Evolutionary conservation across 1,140 invertebrate genomes (phyloP), one percentile per base, ranked within the genome.

Genomic region (Dinoponera quadriceps): DNA sequence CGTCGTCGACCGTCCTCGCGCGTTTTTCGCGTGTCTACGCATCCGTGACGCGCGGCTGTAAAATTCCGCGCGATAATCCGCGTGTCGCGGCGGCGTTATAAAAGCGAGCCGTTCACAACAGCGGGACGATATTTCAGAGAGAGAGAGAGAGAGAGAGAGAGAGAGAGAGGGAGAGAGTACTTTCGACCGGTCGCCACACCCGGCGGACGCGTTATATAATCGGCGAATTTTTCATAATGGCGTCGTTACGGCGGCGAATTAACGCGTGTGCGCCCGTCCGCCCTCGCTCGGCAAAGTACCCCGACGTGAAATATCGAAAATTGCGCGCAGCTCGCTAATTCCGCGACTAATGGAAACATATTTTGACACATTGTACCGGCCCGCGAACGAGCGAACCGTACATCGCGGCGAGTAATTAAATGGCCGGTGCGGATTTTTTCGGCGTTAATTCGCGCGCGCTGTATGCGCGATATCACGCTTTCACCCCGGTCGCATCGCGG

Each of bases 171-270:
- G 38, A 4, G 38, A 44, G 9, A 44, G 38, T 44, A 68, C 13
- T 11, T 71, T n/a, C 51, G 65, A 29, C 16, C 22, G 29, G 29
- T 55, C 22, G 55, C 55, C n/a, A n/a, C 51, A 20, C 25, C 48
- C 48, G 55, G 65, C 44, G 62, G 48, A 60, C 38, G 25, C 29
- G 65, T 55, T 84, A 63, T 84, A 63, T 59, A 85, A 69, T 85
- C 63, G 59, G 54, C 44, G 65, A 65, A 55, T 73, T 82, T 74
- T 85, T 85, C 51, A 51, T 82, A 85, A 85, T 81, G 51, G 60
- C 60, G 49, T 68, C 83, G 80, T 82, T 85, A 85, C 48, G 54
- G 44, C 29, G 62, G 44, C 78, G 48, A 85, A 85, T 85, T 82
- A 85, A 44, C 59, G 65, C 55, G 29, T 9, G 22, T 25, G 38